Evolutionary conservation across 2,888 invertebrate genomes (phyloP).

Genomic region (Microdon myrmicae): DNA sequence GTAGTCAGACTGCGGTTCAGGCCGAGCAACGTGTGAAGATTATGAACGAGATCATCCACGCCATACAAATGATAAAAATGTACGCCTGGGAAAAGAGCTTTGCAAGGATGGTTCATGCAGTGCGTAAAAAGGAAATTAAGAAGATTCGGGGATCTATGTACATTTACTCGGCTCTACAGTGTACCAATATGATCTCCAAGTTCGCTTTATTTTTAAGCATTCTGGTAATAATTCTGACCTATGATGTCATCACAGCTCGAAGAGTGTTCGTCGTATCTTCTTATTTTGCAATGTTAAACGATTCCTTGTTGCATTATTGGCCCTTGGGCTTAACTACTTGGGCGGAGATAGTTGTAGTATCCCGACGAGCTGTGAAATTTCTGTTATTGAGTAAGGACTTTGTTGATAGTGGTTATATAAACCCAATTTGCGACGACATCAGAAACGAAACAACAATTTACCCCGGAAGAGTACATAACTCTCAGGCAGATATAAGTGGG

Average conservation of each 20-base stretch:
- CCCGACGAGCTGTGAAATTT: conserved; percentile 77
- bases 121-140: conserved; percentile 78
- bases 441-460: conserved; percentile 12
- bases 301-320: conserved; percentile 82
- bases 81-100: conserved; percentile 89
- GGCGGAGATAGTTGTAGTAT: conserved; percentile 80
- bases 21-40: conserved; percentile 87
- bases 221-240: conserved; percentile 74
- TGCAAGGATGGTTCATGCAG: conserved; percentile 76
- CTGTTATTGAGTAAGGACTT: conserved; percentile 63
- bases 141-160: conserved; percentile 75
- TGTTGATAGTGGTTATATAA: conserved; percentile 35
- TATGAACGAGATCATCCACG: conserved; percentile 89
- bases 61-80: conserved; percentile 89
- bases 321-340: conserved; percentile 81
- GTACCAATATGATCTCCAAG: conserved; percentile 81
- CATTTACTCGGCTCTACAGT: conserved; percentile 75
- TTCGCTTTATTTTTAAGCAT: conserved; percentile 82
- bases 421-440: conserved; percentile 28
- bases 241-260: conserved; percentile 76
- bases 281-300: conserved; percentile 81
- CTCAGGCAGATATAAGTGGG: conserved; percentile 22
- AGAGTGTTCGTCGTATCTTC: conserved; percentile 83
- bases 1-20: conserved; percentile 77
- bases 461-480: conserved; percentile 32